A percentile compares a stretch with the other conserved stretches of the same genome.
phyloP scores from a whole-genome alignment of 2,888 invertebrate genomes.

The Oxyscelio sp. region DNA sequence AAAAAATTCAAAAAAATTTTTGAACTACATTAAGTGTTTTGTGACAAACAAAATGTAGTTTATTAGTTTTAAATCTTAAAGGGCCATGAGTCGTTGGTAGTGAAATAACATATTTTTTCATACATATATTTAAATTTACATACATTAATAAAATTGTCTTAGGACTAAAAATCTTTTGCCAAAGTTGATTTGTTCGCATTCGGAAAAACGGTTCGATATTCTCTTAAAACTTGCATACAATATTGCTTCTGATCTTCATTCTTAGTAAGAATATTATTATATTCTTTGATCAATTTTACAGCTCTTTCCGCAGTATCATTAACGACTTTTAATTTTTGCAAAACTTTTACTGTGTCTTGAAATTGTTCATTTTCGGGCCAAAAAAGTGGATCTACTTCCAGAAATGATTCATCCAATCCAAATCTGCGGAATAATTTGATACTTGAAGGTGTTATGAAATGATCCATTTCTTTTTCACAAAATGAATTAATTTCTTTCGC shows the following conservation, averaged over 20 bases:
- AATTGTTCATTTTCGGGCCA: not conserved
- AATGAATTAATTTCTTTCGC: conserved; percentile 1
- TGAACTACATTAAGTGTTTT: too few species aligned
- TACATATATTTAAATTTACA: too few species aligned
- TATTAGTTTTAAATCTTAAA: too few species aligned
- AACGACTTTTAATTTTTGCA: not conserved
- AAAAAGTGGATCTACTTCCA: not conserved
- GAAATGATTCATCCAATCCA: not conserved
- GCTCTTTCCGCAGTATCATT: conserved; percentile 9
- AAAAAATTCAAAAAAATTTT: too few species aligned
- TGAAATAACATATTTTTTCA: too few species aligned
- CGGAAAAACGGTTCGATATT: too few species aligned
- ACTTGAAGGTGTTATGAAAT: not conserved
- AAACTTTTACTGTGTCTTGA: not conserved
- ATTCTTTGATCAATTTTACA: conserved; percentile 10
- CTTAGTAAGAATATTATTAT: not conserved
- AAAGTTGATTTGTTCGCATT: too few species aligned
- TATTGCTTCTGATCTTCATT: conserved; percentile 18
- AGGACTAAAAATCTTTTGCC: too few species aligned
- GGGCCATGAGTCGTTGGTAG: too few species aligned
- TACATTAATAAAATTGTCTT: too few species aligned
- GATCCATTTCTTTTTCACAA: conserved; percentile 6
- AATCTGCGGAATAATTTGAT: conserved; percentile 3
- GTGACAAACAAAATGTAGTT: too few species aligned
- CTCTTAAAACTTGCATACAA: too few species aligned